Percentiles rank a stretch among this genome's conserved stretches.
phyloP scores from a whole-genome alignment of 1,140 invertebrate genomes.

The Macrotrachela quadricornifera region DNA sequence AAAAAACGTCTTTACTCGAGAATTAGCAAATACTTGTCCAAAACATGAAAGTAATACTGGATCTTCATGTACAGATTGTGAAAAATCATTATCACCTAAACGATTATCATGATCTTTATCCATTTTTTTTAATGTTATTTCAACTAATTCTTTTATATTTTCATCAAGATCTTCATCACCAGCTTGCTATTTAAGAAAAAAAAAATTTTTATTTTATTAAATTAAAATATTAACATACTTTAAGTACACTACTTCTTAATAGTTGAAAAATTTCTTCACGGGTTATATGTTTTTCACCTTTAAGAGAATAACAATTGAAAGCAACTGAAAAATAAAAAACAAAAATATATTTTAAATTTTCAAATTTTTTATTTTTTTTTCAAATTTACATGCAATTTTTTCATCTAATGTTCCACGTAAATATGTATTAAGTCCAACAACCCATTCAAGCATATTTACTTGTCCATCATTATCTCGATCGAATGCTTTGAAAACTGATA shows the following conservation, averaged over 20 bases:
- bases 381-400: slow-evolving; percentile 45
- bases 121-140: slow-evolving; percentile 50
- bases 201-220: slow-evolving; percentile 24
- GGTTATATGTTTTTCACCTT: slow-evolving; percentile 28
- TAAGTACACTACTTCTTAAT: slow-evolving; percentile 36
- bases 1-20: slow-evolving; percentile 14
- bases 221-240: slow-evolving; percentile 11
- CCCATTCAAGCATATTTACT: slow-evolving; percentile 42
- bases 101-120: slow-evolving; percentile 55
- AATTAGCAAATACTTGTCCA: slow-evolving; percentile 49
- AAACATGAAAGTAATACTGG: slow-evolving; percentile 49
- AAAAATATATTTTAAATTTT: too few species aligned
- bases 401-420: slow-evolving; percentile 48
- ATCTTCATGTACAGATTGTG: slow-evolving; percentile 40
- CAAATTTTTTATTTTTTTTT: not conserved
- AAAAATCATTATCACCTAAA: slow-evolving; percentile 50
- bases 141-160: slow-evolving; percentile 61
- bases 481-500: slow-evolving; percentile 52
- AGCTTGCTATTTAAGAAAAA: slow-evolving; percentile 24
- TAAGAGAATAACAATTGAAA: slow-evolving; percentile 29
- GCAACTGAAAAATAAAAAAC: slow-evolving; percentile 18
- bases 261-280: slow-evolving; percentile 44
- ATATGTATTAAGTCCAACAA: slow-evolving; percentile 51
- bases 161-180: slow-evolving; percentile 68
- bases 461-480: slow-evolving; percentile 47